Percentiles rank a stretch among this genome's conserved stretches.
Evolutionary conservation across 2,888 invertebrate genomes (phyloP).

Genomic region (Philereme transversata): DNA sequence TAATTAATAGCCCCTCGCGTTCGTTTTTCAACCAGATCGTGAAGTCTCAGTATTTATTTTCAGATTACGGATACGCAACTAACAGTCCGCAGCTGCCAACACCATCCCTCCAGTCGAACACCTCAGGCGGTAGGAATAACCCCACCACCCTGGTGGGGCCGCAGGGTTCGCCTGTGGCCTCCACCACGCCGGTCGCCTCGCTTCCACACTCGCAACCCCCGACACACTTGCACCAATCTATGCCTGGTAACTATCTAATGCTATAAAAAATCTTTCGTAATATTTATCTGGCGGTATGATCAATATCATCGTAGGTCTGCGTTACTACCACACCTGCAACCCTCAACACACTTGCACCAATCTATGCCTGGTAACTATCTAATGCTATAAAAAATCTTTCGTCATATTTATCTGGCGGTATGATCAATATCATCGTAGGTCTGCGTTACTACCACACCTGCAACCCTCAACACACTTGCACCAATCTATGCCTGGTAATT

Average conservation of each 20-base stretch:
- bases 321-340: no score
- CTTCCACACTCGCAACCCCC: constrained; percentile 63
- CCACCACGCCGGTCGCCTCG: constrained; percentile 61
- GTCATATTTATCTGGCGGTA: no score
- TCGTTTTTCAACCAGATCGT: not conserved
- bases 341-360: no score
- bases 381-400: no score
- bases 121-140: constrained; percentile 56
- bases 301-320: no score
- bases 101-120: constrained; percentile 63
- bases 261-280: not conserved
- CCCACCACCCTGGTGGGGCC: constrained; percentile 60
- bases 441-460: no score
- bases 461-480: no score
- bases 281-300: no score
- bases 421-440: no score
- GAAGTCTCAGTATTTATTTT: not conserved
- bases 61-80: constrained; percentile 65
- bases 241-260: constrained; percentile 57
- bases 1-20: no score
- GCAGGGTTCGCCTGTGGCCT: constrained; percentile 58
- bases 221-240: constrained; percentile 66
- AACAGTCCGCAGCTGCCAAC: constrained; percentile 72
- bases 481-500: no score
- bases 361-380: no score